Evolutionary conservation across 2,888 invertebrate species (phyloP).

Genomic region (Hanleya hanleyi): DNA sequence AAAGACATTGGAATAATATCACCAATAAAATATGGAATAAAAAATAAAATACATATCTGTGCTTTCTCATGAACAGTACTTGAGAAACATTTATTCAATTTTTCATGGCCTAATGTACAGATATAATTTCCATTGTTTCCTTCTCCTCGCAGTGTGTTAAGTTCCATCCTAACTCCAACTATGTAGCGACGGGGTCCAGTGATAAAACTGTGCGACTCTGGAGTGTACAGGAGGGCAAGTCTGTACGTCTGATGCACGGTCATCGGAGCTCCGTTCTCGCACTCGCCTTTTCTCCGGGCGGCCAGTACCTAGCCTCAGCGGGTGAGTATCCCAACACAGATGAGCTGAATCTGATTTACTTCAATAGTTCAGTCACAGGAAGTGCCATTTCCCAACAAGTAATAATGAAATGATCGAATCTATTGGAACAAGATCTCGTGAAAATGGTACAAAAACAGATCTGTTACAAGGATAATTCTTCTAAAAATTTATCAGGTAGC

Average conservation of each 20-base stretch:
- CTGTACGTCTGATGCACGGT: conserved; percentile 82
- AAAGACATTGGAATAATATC: not conserved
- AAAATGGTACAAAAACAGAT: too few relatives aligned
- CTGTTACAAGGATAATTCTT: too few relatives aligned
- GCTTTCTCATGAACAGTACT: too few relatives aligned
- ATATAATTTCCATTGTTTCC: not conserved
- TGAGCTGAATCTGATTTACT: too few relatives aligned
- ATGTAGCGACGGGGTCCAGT: conserved; percentile 91
- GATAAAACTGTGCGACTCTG: conserved; percentile 92
- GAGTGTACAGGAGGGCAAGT: conserved; percentile 87
- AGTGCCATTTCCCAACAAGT: too few relatives aligned
- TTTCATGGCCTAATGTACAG: conserved; percentile 7
- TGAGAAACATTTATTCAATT: not conserved
- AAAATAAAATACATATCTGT: not conserved
- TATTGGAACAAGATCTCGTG: too few relatives aligned
- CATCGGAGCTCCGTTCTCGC: conserved; percentile 84
- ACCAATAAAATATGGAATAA: not conserved
- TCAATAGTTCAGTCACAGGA: too few relatives aligned
- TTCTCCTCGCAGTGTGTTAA: conserved; percentile 80
- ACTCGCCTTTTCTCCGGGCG: conserved; percentile 89
- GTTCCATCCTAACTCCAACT: conserved; percentile 94
- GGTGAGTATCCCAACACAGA: too few relatives aligned
- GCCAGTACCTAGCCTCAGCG: conserved; percentile 87
- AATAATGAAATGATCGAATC: too few relatives aligned
- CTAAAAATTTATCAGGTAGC: too few relatives aligned